These are phyloP conservation scores for Ophonus ardosiacus DNA, from an alignment of 2,888 invertebrate species.

Conservation along the genomic window DNA sequence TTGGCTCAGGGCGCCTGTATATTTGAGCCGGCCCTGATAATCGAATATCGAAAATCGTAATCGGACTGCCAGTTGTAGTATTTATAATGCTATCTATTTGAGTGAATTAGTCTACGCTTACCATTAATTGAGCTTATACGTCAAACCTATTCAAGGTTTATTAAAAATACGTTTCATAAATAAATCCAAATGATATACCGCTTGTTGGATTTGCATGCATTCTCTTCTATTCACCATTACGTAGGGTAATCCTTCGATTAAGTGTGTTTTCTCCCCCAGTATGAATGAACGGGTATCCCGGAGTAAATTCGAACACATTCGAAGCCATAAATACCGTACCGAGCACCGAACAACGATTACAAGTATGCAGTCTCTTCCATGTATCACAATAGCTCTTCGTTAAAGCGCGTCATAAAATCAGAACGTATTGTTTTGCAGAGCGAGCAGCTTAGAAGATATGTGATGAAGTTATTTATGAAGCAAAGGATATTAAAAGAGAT, in stretches of 20 bases:
- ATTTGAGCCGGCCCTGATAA: too few species aligned
- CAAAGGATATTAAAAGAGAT: not conserved
- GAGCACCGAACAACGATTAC: not conserved
- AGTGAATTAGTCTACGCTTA: not conserved
- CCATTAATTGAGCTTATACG: not conserved
- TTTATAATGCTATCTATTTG: too few species aligned
- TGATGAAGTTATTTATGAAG: not conserved
- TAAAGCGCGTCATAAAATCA: constrained; percentile 43
- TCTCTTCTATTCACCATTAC: constrained; percentile 12
- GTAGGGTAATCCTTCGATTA: constrained; percentile 14
- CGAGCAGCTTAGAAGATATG: not conserved
- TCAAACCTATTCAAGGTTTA: not conserved
- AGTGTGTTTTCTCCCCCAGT: not conserved
- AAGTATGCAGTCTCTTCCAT: constrained; percentile 11
- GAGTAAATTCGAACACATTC: constrained; percentile 13
- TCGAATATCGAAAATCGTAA: too few species aligned
- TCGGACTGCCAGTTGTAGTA: too few species aligned
- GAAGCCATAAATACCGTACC: constrained; percentile 8
- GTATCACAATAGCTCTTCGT: constrained; percentile 42
- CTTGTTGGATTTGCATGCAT: not conserved
- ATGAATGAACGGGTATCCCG: not conserved
- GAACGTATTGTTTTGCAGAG: constrained; percentile 28
- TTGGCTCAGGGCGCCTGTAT: too few species aligned
- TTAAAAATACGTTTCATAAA: not conserved
- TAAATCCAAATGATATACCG: not conserved